Base-by-base conservation (phyloP, 2,888 invertebrate genomes). In the Acanthacorydalis orientalis region DNA sequence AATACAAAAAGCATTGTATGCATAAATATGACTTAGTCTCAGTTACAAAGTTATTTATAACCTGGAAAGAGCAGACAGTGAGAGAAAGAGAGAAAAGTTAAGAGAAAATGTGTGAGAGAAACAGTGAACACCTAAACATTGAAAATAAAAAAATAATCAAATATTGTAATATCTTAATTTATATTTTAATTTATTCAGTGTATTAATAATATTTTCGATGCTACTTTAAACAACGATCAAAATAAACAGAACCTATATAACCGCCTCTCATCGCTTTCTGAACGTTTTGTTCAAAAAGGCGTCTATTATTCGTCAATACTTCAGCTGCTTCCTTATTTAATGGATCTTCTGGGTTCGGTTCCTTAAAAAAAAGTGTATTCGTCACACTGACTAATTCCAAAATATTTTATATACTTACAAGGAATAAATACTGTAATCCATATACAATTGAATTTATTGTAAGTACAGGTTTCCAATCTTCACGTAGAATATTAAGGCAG, bases 401-500 rank as follows among this genome's bases (percentile, higher is more conserved):
- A 43, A 31, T 23, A 43, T 11, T 31, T 16, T 9, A 10, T n/a
- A 47, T 31, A 61, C 72, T 65, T 67, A 90, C 91, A 79, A 95
- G 70, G 67, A 96, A 96, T 62, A 96, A 78, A 76, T 93, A 96
- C 67, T 95, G 95, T 60, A 97, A 75, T 55, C 96, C 96, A 69
- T 96, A 96, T 49, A 97, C 90, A 68, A 97, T 90, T 54, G 95
- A 92, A 68, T 92, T 96, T 58, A 97, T 90, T 50, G 95, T 96
- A 56, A 97, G 76, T 52, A 96, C 96, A 50, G 96, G 96, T 69
- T 97, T 97, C 96, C 96, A 97, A 70, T 97, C 96, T 77, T 96
- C 95, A 60, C 95, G 78, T 59, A 96, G 74, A 63, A 97, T 96
- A 69, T 97, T 97, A 53, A 96, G 75, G 64, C 96, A 96, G 31